These are phyloP conservation scores for Sarcophaga bullata DNA, from an alignment of 1,140 invertebrate genomes.

Conservation along the genomic window DNA sequence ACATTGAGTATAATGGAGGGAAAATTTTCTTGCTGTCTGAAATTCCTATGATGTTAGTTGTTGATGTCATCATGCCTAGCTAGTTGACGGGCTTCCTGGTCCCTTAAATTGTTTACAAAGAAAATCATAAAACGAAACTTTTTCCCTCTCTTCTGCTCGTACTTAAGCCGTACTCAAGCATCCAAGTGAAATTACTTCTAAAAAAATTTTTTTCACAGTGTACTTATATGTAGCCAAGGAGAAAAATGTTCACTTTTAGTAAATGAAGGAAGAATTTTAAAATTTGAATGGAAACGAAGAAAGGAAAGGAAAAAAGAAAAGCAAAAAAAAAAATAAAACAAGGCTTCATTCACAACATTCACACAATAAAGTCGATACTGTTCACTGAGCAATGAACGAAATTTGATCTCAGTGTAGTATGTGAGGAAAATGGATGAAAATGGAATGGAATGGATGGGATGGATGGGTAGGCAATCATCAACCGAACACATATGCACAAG, in stretches of 20 bases:
- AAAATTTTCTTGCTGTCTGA: no score
- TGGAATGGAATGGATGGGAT: not conserved
- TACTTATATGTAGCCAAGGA: not conserved
- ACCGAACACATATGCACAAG: not conserved
- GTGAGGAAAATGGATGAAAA: slow-evolving; percentile 7
- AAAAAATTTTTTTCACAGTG: not conserved
- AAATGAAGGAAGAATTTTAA: not conserved
- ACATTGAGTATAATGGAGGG: no score
- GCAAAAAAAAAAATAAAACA: not conserved
- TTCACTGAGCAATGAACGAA: slow-evolving; percentile 41
- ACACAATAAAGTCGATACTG: slow-evolving; percentile 7
- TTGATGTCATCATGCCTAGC: no score
- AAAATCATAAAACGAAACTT: no score
- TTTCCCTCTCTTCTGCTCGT: no score
- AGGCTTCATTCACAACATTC: not conserved
- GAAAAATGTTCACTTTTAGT: not conserved
- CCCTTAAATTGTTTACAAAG: no score
- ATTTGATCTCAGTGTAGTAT: slow-evolving; percentile 27
- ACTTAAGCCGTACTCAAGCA: no score
- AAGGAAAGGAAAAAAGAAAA: not conserved
- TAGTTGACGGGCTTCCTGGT: no score
- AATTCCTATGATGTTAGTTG: no score
- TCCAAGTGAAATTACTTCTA: no score
- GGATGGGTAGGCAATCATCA: not conserved
- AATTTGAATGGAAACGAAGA: not conserved